Percentiles rank a stretch among this genome's conserved stretches.
phyloP scores from a whole-genome alignment of 2,113 vertebrate genomes.

The Pycnonotus jocosus region DNA sequence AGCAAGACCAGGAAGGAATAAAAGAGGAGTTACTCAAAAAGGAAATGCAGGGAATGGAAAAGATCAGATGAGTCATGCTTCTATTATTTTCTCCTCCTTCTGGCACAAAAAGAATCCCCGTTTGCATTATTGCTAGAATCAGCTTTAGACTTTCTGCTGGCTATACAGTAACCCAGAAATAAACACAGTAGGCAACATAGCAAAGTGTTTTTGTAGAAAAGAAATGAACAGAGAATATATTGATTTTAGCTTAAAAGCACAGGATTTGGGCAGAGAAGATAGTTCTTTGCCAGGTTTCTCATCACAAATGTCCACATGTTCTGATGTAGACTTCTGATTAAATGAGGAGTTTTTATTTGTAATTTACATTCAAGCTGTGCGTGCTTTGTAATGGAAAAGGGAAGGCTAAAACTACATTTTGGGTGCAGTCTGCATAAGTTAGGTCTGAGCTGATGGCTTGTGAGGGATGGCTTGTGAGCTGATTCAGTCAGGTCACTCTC shows the following conservation, averaged over 20 bases:
- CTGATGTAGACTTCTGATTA: background rate
- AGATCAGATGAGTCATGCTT: constrained; percentile 20
- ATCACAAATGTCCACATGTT: background rate
- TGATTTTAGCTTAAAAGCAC: background rate
- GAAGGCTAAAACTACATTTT: background rate
- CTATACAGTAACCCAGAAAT: background rate
- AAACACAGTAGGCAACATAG: background rate
- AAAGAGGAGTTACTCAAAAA: constrained; percentile 33
- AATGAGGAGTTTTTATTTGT: background rate
- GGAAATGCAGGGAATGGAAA: background rate
- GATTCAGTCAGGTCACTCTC: background rate
- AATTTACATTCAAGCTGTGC: background rate
- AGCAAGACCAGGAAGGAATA: background rate
- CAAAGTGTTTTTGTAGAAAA: background rate
- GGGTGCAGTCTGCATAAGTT: background rate
- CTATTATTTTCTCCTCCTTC: constrained; percentile 20
- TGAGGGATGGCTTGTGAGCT: rapidly evolving
- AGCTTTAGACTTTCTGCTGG: constrained; percentile 5
- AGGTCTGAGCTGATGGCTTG: background rate
- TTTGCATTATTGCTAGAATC: constrained; percentile 2
- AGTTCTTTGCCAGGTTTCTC: background rate
- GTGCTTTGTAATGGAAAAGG: background rate
- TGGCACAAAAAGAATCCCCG: background rate
- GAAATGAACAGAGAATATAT: background rate
- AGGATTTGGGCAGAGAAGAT: background rate